These are phyloP conservation scores for Auanema freiburgensis DNA, from an alignment of 2,888 invertebrate genomes.

Conservation along the genomic window DNA sequence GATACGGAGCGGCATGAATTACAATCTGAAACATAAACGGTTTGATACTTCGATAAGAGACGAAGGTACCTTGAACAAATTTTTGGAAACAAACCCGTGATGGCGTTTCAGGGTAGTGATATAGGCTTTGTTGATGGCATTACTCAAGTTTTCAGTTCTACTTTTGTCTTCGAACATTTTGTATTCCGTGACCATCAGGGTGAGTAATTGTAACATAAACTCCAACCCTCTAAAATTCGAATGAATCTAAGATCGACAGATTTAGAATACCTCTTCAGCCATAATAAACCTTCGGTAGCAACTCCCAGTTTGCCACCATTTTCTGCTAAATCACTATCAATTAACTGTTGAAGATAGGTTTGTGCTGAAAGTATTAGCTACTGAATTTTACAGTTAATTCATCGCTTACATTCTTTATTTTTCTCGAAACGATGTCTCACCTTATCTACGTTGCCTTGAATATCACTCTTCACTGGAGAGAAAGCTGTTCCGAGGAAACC, in stretches of 20 bases:
- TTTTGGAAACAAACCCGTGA: constrained; percentile 59
- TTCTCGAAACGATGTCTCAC: constrained; percentile 46
- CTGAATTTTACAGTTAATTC: background rate
- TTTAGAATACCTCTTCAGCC: constrained; percentile 58
- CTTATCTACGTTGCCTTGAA: constrained; percentile 61
- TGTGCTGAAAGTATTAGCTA: constrained; percentile 24
- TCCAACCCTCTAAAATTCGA: constrained; percentile 55
- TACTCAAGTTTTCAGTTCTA: constrained; percentile 50
- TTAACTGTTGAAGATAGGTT: constrained; percentile 51
- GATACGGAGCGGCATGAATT: constrained; percentile 59
- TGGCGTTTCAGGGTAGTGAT: constrained; percentile 57
- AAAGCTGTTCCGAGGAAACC: constrained; percentile 58
- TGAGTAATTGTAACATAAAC: constrained; percentile 61
- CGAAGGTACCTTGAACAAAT: constrained; percentile 54
- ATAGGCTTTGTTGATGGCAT: constrained; percentile 50
- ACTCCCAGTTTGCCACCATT: constrained; percentile 56
- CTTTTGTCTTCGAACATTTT: constrained; percentile 27
- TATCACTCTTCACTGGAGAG: constrained; percentile 55
- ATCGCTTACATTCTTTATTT: constrained; percentile 30
- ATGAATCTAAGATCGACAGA: background rate
- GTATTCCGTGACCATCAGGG: constrained; percentile 53
- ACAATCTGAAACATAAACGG: constrained; percentile 44
- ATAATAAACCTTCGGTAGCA: constrained; percentile 61
- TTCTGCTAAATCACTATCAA: constrained; percentile 56
- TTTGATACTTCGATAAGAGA: background rate